Evolutionary conservation across 2,888 invertebrate species (phyloP).

Genomic region (Rhagium mordax): DNA sequence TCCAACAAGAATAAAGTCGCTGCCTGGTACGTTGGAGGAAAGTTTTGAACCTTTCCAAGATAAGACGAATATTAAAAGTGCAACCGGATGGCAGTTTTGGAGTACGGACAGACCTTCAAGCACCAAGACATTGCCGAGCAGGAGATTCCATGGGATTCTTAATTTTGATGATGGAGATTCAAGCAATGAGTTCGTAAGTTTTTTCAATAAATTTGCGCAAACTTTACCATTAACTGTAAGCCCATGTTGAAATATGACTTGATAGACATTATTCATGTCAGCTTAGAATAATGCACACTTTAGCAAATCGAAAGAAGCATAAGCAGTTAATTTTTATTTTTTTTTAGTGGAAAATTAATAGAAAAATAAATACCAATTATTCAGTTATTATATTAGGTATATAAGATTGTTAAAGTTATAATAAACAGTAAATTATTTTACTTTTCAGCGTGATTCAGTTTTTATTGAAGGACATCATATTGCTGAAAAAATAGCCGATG

Average conservation of each 20-base stretch:
- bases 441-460: slow-evolving; percentile 50
- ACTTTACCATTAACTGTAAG: too few species aligned
- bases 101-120: slow-evolving; percentile 29
- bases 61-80: not conserved
- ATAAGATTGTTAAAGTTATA: too few species aligned
- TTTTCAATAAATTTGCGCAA: too few species aligned
- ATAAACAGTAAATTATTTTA: too few species aligned
- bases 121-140: slow-evolving; percentile 5
- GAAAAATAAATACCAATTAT: too few species aligned
- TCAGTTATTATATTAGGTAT: too few species aligned
- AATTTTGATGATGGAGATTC: slow-evolving; percentile 33
- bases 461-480: slow-evolving; percentile 47
- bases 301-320: too few species aligned
- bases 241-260: too few species aligned
- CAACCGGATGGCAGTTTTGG: slow-evolving; percentile 30
- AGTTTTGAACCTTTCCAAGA: not conserved
- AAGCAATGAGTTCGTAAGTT: slow-evolving; percentile 45
- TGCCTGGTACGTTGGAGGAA: not conserved
- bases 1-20: slow-evolving; percentile 17
- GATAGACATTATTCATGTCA: too few species aligned
- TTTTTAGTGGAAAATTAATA: too few species aligned
- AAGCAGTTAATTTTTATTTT: too few species aligned
- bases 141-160: slow-evolving; percentile 30
- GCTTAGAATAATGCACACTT: too few species aligned
- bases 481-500: slow-evolving; percentile 47